Conservation (phyloP, 1,140 invertebrate genomes). For the Diuraphis noxia region DNA sequence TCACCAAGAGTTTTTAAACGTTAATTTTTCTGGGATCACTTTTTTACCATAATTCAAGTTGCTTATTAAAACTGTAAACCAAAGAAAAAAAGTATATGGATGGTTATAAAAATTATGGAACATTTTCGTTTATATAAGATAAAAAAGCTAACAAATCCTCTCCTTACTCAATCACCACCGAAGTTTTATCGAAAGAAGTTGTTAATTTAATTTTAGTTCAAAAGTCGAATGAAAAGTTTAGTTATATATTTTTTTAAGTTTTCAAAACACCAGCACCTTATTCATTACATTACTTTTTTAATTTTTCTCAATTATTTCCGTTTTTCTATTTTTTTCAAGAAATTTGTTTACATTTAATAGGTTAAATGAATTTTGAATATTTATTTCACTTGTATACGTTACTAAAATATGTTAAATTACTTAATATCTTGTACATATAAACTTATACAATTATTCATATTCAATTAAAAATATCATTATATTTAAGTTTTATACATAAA, state of each 20-base stretch:
- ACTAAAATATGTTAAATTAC: background rate
- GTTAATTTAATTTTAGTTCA: conserved; percentile 27
- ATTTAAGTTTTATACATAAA: background rate
- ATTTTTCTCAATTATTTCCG: background rate
- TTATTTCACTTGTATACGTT: background rate
- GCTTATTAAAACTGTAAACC: background rate
- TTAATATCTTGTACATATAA: background rate
- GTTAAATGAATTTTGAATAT: background rate
- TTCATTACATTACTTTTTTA: background rate
- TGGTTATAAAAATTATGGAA: background rate
- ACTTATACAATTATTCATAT: background rate
- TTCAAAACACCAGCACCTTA: background rate
- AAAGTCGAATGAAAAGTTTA: conserved; percentile 24
- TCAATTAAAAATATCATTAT: background rate
- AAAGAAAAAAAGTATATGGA: background rate
- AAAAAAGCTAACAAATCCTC: conserved; percentile 21
- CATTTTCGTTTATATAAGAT: conserved; percentile 17
- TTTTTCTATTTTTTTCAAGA: too few species aligned
- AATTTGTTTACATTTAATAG: too few species aligned
- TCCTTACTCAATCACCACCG: background rate
- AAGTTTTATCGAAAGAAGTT: background rate
- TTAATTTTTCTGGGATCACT: background rate
- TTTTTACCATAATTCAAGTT: background rate
- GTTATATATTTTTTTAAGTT: background rate
- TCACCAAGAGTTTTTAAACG: background rate